Base-by-base conservation (phyloP, 2,888 invertebrate genomes). In the Chironomus tentans region DNA sequence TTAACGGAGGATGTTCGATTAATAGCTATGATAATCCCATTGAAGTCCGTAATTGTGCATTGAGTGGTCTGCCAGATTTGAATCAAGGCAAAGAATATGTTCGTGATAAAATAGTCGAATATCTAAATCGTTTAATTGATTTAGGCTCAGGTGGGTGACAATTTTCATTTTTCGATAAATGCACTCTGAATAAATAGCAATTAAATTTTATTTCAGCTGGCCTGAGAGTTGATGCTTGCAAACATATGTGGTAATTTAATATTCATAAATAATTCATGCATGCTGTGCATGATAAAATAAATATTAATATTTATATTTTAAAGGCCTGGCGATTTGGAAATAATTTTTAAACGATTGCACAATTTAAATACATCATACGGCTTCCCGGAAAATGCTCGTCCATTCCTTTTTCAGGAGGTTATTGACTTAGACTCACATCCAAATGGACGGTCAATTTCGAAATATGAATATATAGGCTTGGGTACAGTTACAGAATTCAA, bases 401-500 rank as follows among this genome's bases (percentile, higher is more conserved):
- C 90, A 0, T 87, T 85, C 77, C 82, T 88, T 62, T 86, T 82
- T 78, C 87, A 87, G 79, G 88, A 88, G 81, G 88, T 90, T 13
- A 87, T 88, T 71, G 88, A 88, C 80, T 38, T 38, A 38, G 38
- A 38, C 1, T 38, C 38, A 38, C 80, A 85, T 61, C 81, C 80
- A 2, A 78, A 78, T 4, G 79, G 38, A 38, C 38, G 81, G 76
- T 76, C 80, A 0, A 74, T 81, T 28, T 50, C 22, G 0, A 46
- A 85, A n/a, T 82, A 85, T 15, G 88, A 88, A 80, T 88, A 88
- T 79, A 87, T 85, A 0, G 75, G 82, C 0, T 78, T 88, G 2
- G 88, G 86, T 3, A 85, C 89, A 0, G 92, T 95, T n/a, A 93
- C 94, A 0, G 96, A 95, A 82, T 95, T 95, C 82, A 79, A 78